phyloP scores from a whole-genome alignment of 1,140 invertebrate species.

The Capitella teleta region DNA sequence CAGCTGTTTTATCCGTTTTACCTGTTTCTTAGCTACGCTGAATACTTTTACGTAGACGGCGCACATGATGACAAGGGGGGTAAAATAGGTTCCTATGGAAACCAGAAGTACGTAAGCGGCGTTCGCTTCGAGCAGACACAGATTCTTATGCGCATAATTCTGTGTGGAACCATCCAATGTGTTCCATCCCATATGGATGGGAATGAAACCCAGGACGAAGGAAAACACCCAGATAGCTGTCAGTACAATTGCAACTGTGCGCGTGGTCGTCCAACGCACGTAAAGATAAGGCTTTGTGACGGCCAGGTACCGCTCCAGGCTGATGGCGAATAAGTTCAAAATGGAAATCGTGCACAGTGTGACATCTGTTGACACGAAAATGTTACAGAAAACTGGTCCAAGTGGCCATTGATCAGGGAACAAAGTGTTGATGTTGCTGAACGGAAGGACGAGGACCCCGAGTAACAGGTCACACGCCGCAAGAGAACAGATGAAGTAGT shows the following conservation, averaged over 20 bases:
- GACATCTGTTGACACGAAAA: conserved; percentile 3
- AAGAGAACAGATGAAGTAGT: conserved; percentile 42
- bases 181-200: conserved; percentile 10
- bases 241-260: background rate
- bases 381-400: conserved; percentile 5
- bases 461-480: conserved; percentile 42
- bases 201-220: conserved; percentile 1
- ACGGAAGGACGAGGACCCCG: conserved; percentile 19
- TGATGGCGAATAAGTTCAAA: conserved; percentile 6
- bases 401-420: background rate
- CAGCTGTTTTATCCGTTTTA: conserved; percentile 8
- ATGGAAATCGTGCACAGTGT: conserved; percentile 10
- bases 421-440: conserved; percentile 4
- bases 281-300: conserved; percentile 1
- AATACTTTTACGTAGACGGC: conserved; percentile 29
- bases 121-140: conserved; percentile 4
- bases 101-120: conserved; percentile 1
- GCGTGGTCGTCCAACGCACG: background rate
- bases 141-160: background rate
- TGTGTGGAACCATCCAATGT: background rate
- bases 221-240: conserved; percentile 5
- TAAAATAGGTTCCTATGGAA: conserved; percentile 12
- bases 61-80: conserved; percentile 30
- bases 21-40: conserved; percentile 21
- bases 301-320: conserved; percentile 4